A percentile compares a stretch with the other conserved stretches of the same genome.
Conservation (phyloP, 2,113 vertebrate species). For the Notarius lentiginosus region DNA sequence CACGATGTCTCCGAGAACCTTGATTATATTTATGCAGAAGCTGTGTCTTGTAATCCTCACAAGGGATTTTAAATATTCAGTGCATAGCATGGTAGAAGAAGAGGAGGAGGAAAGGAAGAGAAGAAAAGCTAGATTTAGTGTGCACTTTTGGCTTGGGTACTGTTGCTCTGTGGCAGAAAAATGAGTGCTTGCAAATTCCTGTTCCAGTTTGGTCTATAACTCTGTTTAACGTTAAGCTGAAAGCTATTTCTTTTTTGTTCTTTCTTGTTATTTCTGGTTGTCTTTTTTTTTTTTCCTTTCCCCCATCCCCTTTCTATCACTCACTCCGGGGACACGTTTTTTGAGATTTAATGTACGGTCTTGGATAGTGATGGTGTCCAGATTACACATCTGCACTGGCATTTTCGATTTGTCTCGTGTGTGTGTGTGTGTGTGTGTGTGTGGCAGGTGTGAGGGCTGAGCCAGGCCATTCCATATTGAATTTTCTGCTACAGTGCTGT, state of each 20-base stretch:
- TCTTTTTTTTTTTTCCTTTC: too few relatives aligned
- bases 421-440: background rate
- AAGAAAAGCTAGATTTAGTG: background rate
- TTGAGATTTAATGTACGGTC: constrained; percentile 62
- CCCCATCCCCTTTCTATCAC: constrained; percentile 18
- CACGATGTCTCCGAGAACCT: background rate
- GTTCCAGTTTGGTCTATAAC: background rate
- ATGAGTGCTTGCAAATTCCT: constrained; percentile 29
- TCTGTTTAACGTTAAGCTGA: background rate
- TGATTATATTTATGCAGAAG: background rate
- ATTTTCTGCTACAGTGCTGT: constrained; percentile 41
- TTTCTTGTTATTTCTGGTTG: background rate
- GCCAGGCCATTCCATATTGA: constrained; percentile 17
- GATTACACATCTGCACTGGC: constrained; percentile 50
- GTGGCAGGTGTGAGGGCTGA: background rate
- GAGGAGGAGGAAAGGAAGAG: background rate
- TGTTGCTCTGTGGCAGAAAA: constrained; percentile 31
- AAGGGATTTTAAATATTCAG: constrained; percentile 13
- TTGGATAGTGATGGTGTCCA: constrained; percentile 64
- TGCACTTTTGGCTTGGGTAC: constrained; percentile 7
- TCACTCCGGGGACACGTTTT: constrained; percentile 32
- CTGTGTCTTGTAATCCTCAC: background rate
- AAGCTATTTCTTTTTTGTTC: background rate
- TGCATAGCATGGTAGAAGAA: background rate
- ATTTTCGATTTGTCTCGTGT: constrained; percentile 29